These are phyloP conservation scores for Gobio occitaniae DNA, from an alignment of 2,797 vertebrate species.

Conservation along the genomic window DNA sequence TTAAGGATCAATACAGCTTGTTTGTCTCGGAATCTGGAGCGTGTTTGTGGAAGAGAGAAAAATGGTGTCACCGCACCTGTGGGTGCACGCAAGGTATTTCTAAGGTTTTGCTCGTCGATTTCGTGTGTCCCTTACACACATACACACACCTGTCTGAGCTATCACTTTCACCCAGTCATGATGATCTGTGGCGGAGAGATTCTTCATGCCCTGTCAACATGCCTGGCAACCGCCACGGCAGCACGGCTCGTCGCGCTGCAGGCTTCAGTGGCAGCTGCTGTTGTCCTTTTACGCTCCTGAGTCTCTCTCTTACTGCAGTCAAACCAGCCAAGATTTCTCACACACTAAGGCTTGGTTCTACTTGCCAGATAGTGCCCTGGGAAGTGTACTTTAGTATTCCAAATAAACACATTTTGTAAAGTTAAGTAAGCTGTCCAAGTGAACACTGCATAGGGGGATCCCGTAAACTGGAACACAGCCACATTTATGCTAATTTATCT, in stretches of 20 bases:
- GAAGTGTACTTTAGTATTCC: slow-evolving; percentile 12
- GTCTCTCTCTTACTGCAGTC: slow-evolving; percentile 28
- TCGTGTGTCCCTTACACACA: background rate
- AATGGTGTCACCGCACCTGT: background rate
- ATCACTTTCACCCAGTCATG: slow-evolving; percentile 45
- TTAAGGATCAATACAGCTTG: slow-evolving; percentile 64
- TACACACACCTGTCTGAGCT: slow-evolving; percentile 45
- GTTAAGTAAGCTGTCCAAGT: background rate
- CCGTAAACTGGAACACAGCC: background rate
- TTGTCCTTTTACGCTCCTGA: slow-evolving; percentile 25
- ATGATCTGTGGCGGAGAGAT: slow-evolving; percentile 35
- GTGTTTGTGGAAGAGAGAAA: background rate
- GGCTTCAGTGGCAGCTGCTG: slow-evolving; percentile 32
- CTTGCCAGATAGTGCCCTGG: background rate
- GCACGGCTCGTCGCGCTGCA: slow-evolving; percentile 3
- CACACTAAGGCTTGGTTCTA: slow-evolving; percentile 9
- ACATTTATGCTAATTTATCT: background rate
- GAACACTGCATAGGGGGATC: background rate
- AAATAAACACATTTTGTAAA: background rate
- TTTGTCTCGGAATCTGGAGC: slow-evolving; percentile 35
- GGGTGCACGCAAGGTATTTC: slow-evolving; percentile 30
- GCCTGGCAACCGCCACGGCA: slow-evolving; percentile 16
- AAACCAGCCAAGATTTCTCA: slow-evolving; percentile 19
- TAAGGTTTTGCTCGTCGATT: background rate
- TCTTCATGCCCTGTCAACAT: slow-evolving; percentile 49